Percentiles rank a stretch among this genome's conserved stretches.
Evolutionary conservation across 53 echinoderm and acorn worm species (phyloP).

Genomic region (Antedon mediterranea): DNA sequence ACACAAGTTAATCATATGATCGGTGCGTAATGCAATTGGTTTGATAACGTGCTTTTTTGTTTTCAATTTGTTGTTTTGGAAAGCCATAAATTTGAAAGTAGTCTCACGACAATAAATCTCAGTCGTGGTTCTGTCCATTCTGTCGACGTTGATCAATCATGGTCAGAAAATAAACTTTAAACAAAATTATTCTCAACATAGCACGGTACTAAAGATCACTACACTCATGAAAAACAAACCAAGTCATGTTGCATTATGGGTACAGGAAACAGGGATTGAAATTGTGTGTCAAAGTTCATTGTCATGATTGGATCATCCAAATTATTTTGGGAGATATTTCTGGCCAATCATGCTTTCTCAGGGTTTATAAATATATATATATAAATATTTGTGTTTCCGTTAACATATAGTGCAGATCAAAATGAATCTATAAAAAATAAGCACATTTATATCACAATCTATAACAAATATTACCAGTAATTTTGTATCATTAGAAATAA

Average conservation of each 20-base stretch:
- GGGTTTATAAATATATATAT: neutral
- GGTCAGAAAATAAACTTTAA: neutral
- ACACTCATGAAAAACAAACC: neutral
- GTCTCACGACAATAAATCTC: no score
- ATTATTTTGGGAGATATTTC: neutral
- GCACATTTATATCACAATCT: neutral
- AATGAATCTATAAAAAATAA: neutral
- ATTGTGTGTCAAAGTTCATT: neutral
- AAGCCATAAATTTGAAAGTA: no score
- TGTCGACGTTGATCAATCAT: neutral
- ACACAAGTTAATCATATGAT: conserved; percentile 24
- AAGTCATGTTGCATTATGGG: neutral
- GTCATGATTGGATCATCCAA: neutral
- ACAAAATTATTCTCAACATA: neutral
- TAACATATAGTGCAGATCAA: neutral
- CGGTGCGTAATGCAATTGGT: neutral
- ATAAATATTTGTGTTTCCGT: neutral
- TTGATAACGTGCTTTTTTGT: neutral
- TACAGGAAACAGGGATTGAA: neutral
- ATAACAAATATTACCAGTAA: no score
- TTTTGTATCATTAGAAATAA: no score
- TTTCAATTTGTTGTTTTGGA: neutral
- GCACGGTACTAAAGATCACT: neutral
- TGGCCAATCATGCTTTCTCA: neutral
- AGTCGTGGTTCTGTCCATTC: neutral